Base-by-base conservation (phyloP, 2,888 invertebrate genomes). In the Morinoia aosen region DNA sequence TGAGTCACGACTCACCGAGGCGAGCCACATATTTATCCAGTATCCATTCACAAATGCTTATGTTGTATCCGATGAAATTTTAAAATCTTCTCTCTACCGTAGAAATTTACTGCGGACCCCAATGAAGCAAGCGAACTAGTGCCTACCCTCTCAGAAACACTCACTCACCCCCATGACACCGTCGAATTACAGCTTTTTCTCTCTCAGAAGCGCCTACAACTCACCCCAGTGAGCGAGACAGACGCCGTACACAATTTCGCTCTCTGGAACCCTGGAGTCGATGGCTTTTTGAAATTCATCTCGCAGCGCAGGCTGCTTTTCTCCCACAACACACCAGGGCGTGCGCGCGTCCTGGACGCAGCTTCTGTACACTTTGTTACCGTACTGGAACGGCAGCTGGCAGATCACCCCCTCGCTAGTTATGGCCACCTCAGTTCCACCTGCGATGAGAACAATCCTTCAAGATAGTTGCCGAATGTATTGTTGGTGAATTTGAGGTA, bases 171-270 rank as follows among this genome's bases (percentile, higher is more conserved):
- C 76, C 16, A 76, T 76, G 25, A 76, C 76, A 76, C 19, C 0
- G 33, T 16, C 25, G 76, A 76, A 76, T 76, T 33, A 76, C 25
- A 19, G 76, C 8, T 48, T 76, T 76, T 33, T 76, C 76, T 0
- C 33, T 16, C 33, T 10, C 76, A 33, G 76, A 76, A 33, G 25
- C 2, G 33, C 76, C 76, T 25, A 76, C 76, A 39, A 95, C 95
- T 61, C 58, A 95, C 95, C 95, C 95, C 95, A 95, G 93, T 95
- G 88, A 40, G 95, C 61, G 61, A 95, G 61, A 58, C 95, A 95
- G 48, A 61, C 61, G 91, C 95, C 95, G 40, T 95, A 93, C 48
- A 93, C 93, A 57, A 57, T 93, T 57, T 57, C 58, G n/a, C 48
- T 93, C 40, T 90, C 40, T 39, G 90, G 90, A 76, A 76, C 25